Evolutionary conservation across 2,797 vertebrate species (phyloP), one percentile per base, ranked within the genome.

Genomic region (Nyctibius grandis): DNA sequence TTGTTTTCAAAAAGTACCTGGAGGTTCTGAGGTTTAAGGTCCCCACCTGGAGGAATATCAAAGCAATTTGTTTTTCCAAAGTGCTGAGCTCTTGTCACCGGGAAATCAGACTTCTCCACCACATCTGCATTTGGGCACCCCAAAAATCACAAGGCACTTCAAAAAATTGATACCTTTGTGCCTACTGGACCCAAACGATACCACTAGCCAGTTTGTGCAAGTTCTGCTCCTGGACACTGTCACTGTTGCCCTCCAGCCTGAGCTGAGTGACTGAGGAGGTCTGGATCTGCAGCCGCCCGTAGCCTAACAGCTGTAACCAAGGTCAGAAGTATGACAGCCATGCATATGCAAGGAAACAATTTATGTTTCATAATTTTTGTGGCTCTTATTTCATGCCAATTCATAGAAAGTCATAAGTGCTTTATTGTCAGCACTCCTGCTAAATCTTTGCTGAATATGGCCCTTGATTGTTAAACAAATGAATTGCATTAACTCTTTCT

Each of bases 401-500:
- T 91, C 83, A 79, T 19, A 69, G 40, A 61, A 94, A 88, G 38
- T 45, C 2, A 0, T 47, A 72, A 90, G 28, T 18, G 9, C n/a
- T 75, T 81, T 77, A 80, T 15, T 83, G 64, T 65, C 72, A 78
- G 68, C 17, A 63, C 53, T 92, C 45, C 73, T 72, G 36, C 20
- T 73, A 80, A 88, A 88, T 75, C 65, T 89, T 64, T 59, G 45
- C 65, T 83, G 72, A 87, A 87, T 83, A 68, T 15, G 48, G 44
- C 16, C n/a, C 56, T 76, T 54, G 57, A 68, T 51, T 82, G 70
- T 73, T 78, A 78, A 85, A 91, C 51, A 95, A 89, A 92, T 33
- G 11, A 75, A 69, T 57, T 4, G 3, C 28, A 33, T 78, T 69
- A 86, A 86, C 65, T 72, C 61, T 78, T 85, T 80, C 56, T 36